phyloP scores from a whole-genome alignment of 2,797 vertebrate species.

The Geotrypetes seraphini region DNA sequence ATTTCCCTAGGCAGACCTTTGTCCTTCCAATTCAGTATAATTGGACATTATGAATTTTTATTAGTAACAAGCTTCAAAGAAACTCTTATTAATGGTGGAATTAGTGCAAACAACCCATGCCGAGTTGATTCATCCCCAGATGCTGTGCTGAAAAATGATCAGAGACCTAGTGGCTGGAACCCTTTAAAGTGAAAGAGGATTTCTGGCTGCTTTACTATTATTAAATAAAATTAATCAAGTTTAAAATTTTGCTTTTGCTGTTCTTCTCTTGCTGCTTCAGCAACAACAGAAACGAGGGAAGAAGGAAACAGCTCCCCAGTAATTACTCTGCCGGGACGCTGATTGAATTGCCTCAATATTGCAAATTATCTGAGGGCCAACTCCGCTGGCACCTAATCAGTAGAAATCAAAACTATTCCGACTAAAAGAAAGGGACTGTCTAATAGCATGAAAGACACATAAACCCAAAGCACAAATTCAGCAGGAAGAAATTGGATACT shows the following conservation, averaged over 20 bases:
- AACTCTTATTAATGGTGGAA: slow-evolving; percentile 28
- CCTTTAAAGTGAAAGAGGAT: slow-evolving; percentile 9
- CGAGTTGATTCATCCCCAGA: slow-evolving; percentile 32
- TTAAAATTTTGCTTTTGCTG: too few species aligned
- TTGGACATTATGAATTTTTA: slow-evolving; percentile 31
- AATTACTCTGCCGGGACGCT: neutral
- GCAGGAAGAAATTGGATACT: too few species aligned
- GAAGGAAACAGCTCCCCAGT: neutral
- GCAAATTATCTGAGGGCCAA: neutral
- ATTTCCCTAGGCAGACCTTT: too few species aligned
- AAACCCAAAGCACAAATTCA: too few species aligned
- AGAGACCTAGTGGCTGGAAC: neutral
- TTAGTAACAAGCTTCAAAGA: slow-evolving; percentile 3
- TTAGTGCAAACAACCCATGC: slow-evolving; percentile 26
- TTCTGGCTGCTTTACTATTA: too few species aligned
- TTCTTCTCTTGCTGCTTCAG: too few species aligned
- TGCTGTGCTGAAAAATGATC: slow-evolving; percentile 19
- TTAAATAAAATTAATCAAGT: too few species aligned
- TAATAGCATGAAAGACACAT: too few species aligned
- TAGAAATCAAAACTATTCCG: neutral
- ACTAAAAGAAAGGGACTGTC: too few species aligned
- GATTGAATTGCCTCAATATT: neutral
- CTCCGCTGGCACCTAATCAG: neutral
- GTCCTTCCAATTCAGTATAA: slow-evolving; percentile 10
- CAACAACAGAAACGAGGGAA: neutral